Conservation (phyloP, 2,888 invertebrate genomes). For the Rhingia rostrata region DNA sequence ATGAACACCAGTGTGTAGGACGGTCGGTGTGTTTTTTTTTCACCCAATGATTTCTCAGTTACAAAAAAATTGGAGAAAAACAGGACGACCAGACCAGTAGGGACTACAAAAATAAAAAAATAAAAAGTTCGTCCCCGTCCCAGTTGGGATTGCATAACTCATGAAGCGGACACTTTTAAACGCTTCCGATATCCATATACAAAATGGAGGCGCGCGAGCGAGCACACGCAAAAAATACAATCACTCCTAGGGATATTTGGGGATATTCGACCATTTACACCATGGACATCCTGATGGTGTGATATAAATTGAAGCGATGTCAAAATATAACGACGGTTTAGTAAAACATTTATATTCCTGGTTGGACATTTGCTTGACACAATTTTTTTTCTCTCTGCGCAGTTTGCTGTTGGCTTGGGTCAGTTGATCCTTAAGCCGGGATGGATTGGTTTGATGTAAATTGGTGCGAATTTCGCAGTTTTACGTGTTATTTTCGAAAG, state of each 20-base stretch:
- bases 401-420: not conserved
- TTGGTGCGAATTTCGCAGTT: constrained; percentile 28
- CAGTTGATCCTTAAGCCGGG: constrained; percentile 1
- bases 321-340: constrained; percentile 75
- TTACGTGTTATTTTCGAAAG: not conserved
- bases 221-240: constrained; percentile 10
- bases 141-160: constrained; percentile 70
- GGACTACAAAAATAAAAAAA: too few species aligned
- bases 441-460: constrained; percentile 40
- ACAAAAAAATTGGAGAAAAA: constrained; percentile 7
- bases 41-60: constrained; percentile 54
- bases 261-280: constrained; percentile 62
- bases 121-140: not conserved
- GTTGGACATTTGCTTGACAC: constrained; percentile 45
- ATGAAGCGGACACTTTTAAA: constrained; percentile 68
- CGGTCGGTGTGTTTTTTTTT: constrained; percentile 1
- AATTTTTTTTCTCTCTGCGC: constrained; percentile 10
- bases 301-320: constrained; percentile 73
- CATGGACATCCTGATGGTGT: constrained; percentile 65
- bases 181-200: constrained; percentile 52
- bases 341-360: constrained; percentile 71
- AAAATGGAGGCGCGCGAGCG: constrained; percentile 26
- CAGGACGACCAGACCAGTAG: too few species aligned
- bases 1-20: constrained; percentile 55
- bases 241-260: constrained; percentile 44